phyloP scores from a whole-genome alignment of 2,888 invertebrate species.

The Malacosoma neustria region DNA sequence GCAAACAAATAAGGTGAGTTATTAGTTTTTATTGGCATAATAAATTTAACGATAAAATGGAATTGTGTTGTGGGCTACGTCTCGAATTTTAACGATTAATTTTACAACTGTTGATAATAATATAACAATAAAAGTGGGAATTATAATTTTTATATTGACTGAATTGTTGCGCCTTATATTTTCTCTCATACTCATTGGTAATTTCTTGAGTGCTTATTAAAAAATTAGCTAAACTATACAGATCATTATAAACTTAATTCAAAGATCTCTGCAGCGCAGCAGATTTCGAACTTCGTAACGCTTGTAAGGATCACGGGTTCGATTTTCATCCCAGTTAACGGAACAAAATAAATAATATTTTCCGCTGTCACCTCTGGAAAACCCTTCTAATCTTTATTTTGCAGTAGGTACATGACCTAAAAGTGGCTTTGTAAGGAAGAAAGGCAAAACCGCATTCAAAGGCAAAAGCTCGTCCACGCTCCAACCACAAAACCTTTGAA shows the following conservation, averaged over 20 bases:
- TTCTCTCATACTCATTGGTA: no score
- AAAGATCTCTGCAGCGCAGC: no score
- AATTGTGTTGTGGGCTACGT: background rate
- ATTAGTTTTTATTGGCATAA: background rate
- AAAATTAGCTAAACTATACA: no score
- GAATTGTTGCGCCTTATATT: background rate
- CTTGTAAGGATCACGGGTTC: background rate
- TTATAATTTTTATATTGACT: background rate
- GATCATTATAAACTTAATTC: no score
- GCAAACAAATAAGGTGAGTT: background rate
- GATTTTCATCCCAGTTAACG: background rate
- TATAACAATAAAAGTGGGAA: background rate
- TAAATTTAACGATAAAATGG: background rate
- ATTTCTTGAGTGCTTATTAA: no score
- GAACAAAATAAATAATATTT: no score
- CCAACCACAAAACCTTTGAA: conserved; percentile 12
- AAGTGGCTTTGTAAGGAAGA: background rate
- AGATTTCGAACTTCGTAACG: no score
- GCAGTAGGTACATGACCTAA: no score
- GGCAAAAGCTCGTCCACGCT: background rate
- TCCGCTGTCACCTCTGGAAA: no score
- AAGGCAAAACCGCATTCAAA: background rate
- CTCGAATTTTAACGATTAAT: conserved; percentile 5
- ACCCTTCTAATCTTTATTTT: no score
- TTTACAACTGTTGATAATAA: background rate